phyloP scores from a whole-genome alignment of 2,888 invertebrate species.

The Drosophila koepferae region DNA sequence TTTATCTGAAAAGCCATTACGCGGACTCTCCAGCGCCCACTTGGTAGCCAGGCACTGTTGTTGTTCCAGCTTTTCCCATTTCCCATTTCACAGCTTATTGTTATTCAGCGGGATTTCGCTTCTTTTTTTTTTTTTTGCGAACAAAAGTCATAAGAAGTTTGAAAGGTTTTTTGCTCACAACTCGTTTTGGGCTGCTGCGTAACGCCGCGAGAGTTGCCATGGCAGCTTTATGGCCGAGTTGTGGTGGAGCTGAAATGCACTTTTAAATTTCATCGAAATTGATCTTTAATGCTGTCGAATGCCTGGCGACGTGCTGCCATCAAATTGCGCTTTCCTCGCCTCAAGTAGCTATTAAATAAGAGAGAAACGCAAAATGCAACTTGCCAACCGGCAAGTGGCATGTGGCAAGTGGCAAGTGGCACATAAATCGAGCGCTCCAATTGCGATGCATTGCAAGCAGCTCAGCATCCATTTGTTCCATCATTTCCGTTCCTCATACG shows the following conservation, averaged over 20 bases:
- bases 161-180: conserved; percentile 65
- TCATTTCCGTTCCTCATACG: conserved; percentile 69
- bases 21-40: conserved; percentile 31
- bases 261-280: conserved; percentile 73
- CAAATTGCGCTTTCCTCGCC: conserved; percentile 59
- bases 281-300: conserved; percentile 66
- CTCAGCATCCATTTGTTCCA: conserved; percentile 22
- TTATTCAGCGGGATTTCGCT: conserved; percentile 64
- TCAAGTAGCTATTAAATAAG: conserved; percentile 60
- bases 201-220: conserved; percentile 12
- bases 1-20: conserved; percentile 65
- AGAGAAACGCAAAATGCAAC: conserved; percentile 25
- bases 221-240: conserved; percentile 54
- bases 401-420: conserved; percentile 50
- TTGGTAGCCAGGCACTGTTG: conserved; percentile 25
- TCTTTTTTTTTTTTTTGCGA: conserved; percentile 3
- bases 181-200: conserved; percentile 48
- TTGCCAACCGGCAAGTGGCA: conserved; percentile 30
- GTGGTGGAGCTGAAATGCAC: conserved; percentile 61
- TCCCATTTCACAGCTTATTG: conserved; percentile 70
- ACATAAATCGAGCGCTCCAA: conserved; percentile 63
- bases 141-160: conserved; percentile 72
- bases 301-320: conserved; percentile 61
- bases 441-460: conserved; percentile 27
- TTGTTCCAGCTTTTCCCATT: conserved; percentile 34